Conservation (phyloP, 2,113 vertebrate species). For the Orthonyx spaldingii region DNA sequence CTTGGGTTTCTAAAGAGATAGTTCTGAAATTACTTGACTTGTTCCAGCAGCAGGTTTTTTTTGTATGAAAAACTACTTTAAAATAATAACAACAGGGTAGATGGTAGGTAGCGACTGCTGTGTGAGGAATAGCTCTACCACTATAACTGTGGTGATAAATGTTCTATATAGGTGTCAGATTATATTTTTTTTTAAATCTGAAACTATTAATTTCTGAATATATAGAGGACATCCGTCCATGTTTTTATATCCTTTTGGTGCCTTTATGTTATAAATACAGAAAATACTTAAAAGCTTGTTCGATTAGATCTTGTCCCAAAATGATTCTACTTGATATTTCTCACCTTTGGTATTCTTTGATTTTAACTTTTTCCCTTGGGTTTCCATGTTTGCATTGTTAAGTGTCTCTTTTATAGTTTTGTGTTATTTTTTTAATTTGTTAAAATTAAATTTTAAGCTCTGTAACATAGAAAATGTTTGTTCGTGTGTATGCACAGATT, state of each 20-base stretch:
- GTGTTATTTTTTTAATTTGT: background rate
- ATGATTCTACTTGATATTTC: background rate
- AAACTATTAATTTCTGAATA: background rate
- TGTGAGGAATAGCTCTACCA: background rate
- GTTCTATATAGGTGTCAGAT: background rate
- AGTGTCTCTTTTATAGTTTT: background rate
- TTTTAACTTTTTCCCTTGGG: background rate
- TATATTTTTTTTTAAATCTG: background rate
- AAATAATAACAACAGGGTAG: background rate
- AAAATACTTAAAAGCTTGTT: background rate
- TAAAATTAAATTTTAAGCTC: background rate
- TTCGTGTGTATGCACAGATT: slow-evolving; percentile 68
- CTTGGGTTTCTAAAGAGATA: background rate
- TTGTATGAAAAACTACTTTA: background rate
- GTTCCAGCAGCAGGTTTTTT: background rate
- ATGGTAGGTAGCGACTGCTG: background rate
- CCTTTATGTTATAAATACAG: background rate
- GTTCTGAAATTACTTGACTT: background rate
- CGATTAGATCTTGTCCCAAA: background rate
- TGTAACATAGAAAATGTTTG: background rate
- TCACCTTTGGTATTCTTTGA: background rate
- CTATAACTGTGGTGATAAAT: background rate
- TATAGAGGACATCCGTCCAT: background rate
- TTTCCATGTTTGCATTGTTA: background rate
- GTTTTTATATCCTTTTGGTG: background rate